Conservation (phyloP, 1,140 invertebrate species). For the Heliconius congener region DNA sequence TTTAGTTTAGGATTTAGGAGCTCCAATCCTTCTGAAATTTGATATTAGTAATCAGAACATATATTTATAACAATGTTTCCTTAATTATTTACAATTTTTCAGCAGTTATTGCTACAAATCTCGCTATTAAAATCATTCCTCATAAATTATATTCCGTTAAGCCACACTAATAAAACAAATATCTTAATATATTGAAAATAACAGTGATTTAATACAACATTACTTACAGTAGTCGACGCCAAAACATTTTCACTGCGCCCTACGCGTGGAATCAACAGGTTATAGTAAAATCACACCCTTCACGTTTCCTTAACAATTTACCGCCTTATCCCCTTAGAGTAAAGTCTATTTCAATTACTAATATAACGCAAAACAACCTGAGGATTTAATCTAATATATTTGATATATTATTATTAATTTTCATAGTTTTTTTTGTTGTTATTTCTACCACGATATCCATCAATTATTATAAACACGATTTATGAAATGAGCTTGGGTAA, state of each 20-base stretch:
- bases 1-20: too few species aligned
- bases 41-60: too few species aligned
- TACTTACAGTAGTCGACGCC: conserved; percentile 71
- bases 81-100: neutral
- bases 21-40: too few species aligned
- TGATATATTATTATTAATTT: neutral
- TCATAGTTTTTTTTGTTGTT: neutral
- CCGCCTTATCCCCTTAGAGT: conserved; percentile 56
- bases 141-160: neutral
- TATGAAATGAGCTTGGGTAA: neutral
- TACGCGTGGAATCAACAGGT: conserved; percentile 72
- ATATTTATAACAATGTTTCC: too few species aligned
- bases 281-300: conserved; percentile 70
- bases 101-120: neutral
- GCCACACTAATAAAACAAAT: neutral
- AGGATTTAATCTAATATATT: conserved; percentile 45
- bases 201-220: neutral
- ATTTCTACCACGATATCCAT: neutral
- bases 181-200: neutral
- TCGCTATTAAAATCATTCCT: neutral
- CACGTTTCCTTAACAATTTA: conserved; percentile 55
- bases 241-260: conserved; percentile 69
- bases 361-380: conserved; percentile 52
- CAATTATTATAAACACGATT: neutral
- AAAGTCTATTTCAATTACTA: conserved; percentile 63